Percentiles rank a stretch among this genome's conserved stretches.
phyloP scores from a whole-genome alignment of 2,113 vertebrate genomes.

The Deroptyus accipitrinus region DNA sequence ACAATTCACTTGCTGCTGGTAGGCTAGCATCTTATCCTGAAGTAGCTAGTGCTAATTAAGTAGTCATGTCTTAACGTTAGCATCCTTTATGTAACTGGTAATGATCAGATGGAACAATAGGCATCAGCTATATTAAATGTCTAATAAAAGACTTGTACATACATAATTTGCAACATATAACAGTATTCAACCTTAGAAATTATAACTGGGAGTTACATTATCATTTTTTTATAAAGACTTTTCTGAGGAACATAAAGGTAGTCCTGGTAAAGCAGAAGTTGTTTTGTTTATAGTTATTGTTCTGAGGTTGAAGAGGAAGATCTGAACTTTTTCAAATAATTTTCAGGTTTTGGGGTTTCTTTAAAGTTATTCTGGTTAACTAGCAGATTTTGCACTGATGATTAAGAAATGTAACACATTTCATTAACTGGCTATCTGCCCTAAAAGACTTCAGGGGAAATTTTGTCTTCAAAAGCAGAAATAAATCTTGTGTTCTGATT shows the following conservation, averaged over 20 bases:
- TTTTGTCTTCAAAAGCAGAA: neutral
- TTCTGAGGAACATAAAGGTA: neutral
- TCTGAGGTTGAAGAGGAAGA: neutral
- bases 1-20: neutral
- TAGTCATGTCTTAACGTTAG: neutral
- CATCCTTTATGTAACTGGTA: slow-evolving; percentile 2
- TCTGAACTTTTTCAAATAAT: neutral
- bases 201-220: neutral
- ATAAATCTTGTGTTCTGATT: neutral
- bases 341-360: neutral
- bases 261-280: neutral
- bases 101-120: neutral
- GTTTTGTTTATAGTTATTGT: neutral
- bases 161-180: neutral
- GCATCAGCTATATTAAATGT: neutral
- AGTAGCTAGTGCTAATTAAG: neutral
- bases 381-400: neutral
- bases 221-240: neutral
- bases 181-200: neutral
- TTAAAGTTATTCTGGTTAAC: neutral
- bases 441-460: neutral
- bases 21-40: neutral
- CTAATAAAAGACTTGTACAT: neutral
- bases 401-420: neutral
- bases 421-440: neutral